Base-by-base conservation (phyloP, 2,888 invertebrate species). In the Mongoloraphidia duomilia region DNA sequence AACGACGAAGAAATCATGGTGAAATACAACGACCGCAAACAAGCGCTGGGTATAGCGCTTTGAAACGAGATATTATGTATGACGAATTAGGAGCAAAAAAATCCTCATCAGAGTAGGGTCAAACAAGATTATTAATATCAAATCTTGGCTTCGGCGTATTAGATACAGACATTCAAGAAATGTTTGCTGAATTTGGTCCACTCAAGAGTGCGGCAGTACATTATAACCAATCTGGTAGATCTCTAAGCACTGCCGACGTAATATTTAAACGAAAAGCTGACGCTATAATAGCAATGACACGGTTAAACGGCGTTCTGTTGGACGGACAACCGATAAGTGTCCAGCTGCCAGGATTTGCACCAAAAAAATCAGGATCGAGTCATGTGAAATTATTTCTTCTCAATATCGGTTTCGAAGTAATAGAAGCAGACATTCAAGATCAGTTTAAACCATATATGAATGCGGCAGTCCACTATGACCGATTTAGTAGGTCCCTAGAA, bases 61-160 rank as follows among this genome's bases (percentile, higher is more conserved):
- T 95, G 95, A 89, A 91, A 74, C 96, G 96, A 73, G 95, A 96
- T 73, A 17, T 17, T 73, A 84, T 94, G 79, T 96, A 87, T 70
- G 82, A 83, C 65, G 87, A 88, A 67, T 87, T 72, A 54, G 75
- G 74, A 58, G 70, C 74, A 50, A 61, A 68, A 49, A 68, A 65
- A 14, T 62, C 67, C 43, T 64, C 66, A 53, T 63, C 65, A 41
- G 64, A 59, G 26, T 74, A 77, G 55, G 84, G 84, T 52, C 78
- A 83, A 44, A 77, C 87, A 14, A 96, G 95, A 71, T 78, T 97
- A 51, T 78, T 95, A 59, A 92, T 97, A 49, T 92, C 93, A 48
- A 97, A 97, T 73, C 76, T 97, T 63, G 95, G 97, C 69, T 96
- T 90, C 73, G 95, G 94, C 53, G 97, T 97, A 41, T 94, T 93